Conservation (phyloP, 2,113 vertebrate species). For the Eidolon helvum region DNA sequence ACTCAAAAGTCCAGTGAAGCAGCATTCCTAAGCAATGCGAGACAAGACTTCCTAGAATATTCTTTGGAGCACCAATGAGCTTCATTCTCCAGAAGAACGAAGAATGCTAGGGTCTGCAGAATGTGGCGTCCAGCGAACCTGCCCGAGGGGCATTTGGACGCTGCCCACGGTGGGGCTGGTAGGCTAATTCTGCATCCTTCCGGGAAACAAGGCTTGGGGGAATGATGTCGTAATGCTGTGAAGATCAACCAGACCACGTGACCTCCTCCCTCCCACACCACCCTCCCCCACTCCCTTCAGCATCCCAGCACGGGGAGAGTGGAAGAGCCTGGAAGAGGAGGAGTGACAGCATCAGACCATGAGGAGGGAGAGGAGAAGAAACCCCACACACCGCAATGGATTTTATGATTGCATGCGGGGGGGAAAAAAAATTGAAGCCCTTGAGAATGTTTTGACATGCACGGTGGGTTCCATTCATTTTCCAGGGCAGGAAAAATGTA, state of each 20-base stretch:
- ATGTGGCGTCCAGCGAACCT: accelerated
- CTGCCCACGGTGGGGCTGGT: background rate
- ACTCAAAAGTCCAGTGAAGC: background rate
- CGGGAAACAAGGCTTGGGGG: background rate
- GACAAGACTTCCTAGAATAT: background rate
- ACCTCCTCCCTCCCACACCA: background rate
- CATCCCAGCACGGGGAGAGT: accelerated
- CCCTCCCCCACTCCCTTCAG: background rate
- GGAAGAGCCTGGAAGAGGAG: background rate
- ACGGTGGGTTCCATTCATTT: background rate
- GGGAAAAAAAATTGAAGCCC: too few species aligned
- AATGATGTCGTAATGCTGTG: background rate
- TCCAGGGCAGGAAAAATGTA: background rate
- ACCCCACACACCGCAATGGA: background rate
- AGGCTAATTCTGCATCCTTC: background rate
- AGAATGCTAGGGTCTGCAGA: background rate
- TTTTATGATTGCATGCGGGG: background rate
- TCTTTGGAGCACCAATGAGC: background rate
- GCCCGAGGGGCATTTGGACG: background rate
- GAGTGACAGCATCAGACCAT: too few species aligned
- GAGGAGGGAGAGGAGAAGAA: background rate
- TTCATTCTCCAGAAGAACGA: background rate
- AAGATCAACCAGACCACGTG: background rate
- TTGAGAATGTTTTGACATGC: background rate
- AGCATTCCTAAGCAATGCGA: background rate